phyloP scores from a whole-genome alignment of 2,797 vertebrate species.

The Prionace glauca region DNA sequence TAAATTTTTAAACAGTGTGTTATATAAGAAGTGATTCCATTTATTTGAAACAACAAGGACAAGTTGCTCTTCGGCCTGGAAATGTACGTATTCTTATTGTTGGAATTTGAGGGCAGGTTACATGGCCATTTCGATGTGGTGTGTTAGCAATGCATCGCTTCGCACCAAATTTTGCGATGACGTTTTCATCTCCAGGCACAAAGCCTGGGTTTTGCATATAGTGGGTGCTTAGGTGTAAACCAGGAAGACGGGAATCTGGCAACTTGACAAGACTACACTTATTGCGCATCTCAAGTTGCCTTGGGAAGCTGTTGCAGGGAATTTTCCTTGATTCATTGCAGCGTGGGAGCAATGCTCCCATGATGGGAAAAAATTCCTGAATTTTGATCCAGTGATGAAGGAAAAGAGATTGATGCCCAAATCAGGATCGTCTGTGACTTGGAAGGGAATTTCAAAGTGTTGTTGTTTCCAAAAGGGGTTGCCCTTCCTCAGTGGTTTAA shows the following conservation, averaged over 20 bases:
- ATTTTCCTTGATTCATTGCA: neutral
- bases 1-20: too few species aligned
- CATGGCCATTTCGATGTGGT: neutral
- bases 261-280: neutral
- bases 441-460: neutral
- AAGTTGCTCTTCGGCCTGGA: neutral
- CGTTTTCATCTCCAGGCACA: neutral
- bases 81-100: neutral
- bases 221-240: neutral
- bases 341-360: too few species aligned
- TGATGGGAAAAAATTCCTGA: neutral
- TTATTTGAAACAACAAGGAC: neutral
- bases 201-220: neutral
- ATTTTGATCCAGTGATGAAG: neutral
- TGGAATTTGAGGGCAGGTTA: neutral
- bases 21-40: neutral
- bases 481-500: neutral
- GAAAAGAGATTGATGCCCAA: neutral
- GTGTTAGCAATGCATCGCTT: neutral
- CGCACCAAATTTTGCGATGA: neutral
- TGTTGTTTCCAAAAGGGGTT: neutral
- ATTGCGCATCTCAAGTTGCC: neutral
- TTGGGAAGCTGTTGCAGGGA: neutral
- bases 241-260: neutral
- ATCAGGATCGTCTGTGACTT: neutral